phyloP scores from a whole-genome alignment of 2,888 invertebrate species.

The Notodonta dromedarius region DNA sequence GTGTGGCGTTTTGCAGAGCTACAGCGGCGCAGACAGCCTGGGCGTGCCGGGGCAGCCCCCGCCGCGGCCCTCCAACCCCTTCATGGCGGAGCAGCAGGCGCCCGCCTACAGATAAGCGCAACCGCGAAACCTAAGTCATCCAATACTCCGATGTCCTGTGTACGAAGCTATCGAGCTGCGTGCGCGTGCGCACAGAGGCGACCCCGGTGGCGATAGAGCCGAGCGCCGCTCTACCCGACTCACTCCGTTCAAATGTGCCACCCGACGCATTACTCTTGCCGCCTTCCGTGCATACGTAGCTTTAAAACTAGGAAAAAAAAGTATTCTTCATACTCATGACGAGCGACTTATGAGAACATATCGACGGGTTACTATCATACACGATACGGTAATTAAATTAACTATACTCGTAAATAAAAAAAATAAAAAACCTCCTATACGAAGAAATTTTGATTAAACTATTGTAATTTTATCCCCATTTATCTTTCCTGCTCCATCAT shows the following conservation, averaged over 20 bases:
- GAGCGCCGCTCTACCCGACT: neutral
- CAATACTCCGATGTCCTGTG: slow-evolving; percentile 26
- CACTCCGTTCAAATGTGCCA: too few relatives aligned
- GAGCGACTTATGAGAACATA: neutral
- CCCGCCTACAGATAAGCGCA: slow-evolving; percentile 62
- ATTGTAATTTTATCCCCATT: too few relatives aligned
- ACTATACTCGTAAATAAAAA: too few relatives aligned
- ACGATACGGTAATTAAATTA: too few relatives aligned
- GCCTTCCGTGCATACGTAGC: neutral
- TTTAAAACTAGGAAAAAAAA: neutral
- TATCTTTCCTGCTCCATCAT: too few relatives aligned
- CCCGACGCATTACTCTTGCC: neutral
- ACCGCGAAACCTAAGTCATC: slow-evolving; percentile 12
- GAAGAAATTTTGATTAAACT: too few relatives aligned
- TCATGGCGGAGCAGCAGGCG: slow-evolving; percentile 57
- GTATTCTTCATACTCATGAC: neutral
- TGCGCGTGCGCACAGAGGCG: neutral
- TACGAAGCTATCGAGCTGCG: slow-evolving; percentile 24
- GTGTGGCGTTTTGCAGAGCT: slow-evolving; percentile 51
- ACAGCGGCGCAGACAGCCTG: slow-evolving; percentile 71
- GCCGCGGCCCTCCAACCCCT: slow-evolving; percentile 64
- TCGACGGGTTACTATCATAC: too few relatives aligned
- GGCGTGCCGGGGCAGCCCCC: slow-evolving; percentile 70
- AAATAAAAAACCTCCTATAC: too few relatives aligned
- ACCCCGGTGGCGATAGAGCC: neutral